Evolutionary conservation across 2,888 invertebrate genomes (phyloP), one percentile per base, ranked within the genome.

Genomic region (Chrysopilus asiliformis): DNA sequence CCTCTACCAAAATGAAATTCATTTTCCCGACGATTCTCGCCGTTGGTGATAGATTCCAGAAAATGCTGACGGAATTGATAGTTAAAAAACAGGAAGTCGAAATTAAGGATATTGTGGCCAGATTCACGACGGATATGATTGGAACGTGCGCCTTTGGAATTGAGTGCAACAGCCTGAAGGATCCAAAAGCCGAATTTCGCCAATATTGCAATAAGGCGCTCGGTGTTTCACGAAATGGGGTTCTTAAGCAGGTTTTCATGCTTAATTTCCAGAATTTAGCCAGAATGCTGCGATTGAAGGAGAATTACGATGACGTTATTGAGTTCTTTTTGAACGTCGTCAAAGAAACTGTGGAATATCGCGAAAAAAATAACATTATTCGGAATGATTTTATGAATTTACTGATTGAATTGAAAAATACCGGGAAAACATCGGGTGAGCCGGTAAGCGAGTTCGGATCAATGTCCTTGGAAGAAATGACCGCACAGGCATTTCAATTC

Each of bases 331-430:
- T 50, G 46, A 43, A 49, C 4, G 47, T 53, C 3, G 60, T 66
- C 0, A 49, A 49, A 6, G 57, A 64, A 2, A 61, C 64, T 0
- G 49, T 66, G 10, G 52, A 53, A 8, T 58, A 57, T 34, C 50
- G 67, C 4, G 61, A 64, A 31, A 40, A 54, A 45, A 44, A 53
- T 35, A 47, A 54, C 4, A 34, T 60, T 12, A 43, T 56, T 45
- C 45, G 69, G 28, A 66, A 66, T 42, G 68, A 71, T 45, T 71
- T 68, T 37, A 53, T 72, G 43, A 62, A 72, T 45, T 50, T 71
- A 2, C 49, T 72, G 7, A 63, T 70, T 53, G 64, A 67, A 41
- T 55, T 67, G 12, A 57, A 64, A 42, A 40, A 42, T 35, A 31
- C 32, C 2, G 35, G 28, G n/a, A 2, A n/a, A n/a, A n/a, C n/a